Evolutionary conservation across 2,113 vertebrate species (phyloP).

Genomic region (Nannospalax galili): DNA sequence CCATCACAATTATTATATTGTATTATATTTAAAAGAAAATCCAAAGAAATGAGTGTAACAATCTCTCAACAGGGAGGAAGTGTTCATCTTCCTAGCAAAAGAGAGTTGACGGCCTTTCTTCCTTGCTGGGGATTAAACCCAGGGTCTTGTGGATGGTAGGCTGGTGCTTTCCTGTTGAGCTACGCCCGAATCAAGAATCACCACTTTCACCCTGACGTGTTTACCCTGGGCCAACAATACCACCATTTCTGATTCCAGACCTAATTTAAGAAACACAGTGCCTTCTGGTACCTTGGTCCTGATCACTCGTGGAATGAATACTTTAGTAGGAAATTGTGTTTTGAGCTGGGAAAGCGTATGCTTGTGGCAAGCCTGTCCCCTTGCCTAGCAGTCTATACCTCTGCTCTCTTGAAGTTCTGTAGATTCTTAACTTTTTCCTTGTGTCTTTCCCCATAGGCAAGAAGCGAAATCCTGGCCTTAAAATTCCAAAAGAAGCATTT

Average conservation of each 20-base stretch:
- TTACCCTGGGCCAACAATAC: neutral
- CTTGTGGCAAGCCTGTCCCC: neutral
- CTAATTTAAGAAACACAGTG: neutral
- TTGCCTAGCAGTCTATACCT: neutral
- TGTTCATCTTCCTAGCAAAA: neutral
- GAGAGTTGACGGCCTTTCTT: neutral
- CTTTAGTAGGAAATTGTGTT: neutral
- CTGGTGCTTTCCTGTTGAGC: neutral
- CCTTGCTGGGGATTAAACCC: no score
- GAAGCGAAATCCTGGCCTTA: constrained; percentile 93
- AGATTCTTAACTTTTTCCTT: constrained; percentile 57
- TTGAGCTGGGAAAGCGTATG: accelerated
- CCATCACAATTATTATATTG: neutral
- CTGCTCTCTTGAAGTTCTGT: neutral
- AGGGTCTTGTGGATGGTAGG: neutral
- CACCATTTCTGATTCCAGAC: accelerated
- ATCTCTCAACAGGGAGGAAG: neutral
- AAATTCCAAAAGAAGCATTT: constrained; percentile 95
- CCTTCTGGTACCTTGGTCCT: neutral
- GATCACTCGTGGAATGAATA: neutral
- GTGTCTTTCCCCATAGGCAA: constrained; percentile 86
- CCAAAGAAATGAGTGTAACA: neutral
- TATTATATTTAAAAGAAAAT: neutral
- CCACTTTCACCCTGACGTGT: neutral
- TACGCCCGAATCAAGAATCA: neutral